phyloP scores from a whole-genome alignment of 2,113 vertebrate species.

The Nicator chloris region DNA sequence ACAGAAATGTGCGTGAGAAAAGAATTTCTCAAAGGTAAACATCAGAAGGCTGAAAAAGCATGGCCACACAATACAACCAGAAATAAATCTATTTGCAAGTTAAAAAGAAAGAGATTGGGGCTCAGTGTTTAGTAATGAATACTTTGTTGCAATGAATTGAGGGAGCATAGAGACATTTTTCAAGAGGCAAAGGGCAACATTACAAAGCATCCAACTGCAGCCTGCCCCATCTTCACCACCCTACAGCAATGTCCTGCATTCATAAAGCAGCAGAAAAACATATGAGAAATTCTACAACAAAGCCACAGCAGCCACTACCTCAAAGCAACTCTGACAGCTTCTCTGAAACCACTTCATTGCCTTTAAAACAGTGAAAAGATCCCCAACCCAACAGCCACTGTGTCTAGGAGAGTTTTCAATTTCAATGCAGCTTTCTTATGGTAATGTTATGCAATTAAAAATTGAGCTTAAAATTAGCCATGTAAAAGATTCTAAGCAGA shows the following conservation, averaged over 20 bases:
- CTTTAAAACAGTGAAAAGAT: background rate
- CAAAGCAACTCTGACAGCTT: background rate
- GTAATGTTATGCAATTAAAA: constrained; percentile 21
- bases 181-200: background rate
- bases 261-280: background rate
- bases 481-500: background rate
- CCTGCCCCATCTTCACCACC: background rate
- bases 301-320: background rate
- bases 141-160: background rate
- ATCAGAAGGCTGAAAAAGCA: no score
- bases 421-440: background rate
- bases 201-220: background rate
- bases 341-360: background rate
- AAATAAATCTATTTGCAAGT: background rate
- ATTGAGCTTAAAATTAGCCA: background rate
- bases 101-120: background rate
- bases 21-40: no score
- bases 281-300: background rate
- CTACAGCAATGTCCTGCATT: background rate
- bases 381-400: background rate
- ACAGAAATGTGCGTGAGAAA: no score
- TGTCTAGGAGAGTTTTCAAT: background rate
- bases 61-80: background rate
- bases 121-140: background rate
- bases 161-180: background rate